phyloP scores from a whole-genome alignment of 2,797 vertebrate species.

The Acanthopagrus latus region DNA sequence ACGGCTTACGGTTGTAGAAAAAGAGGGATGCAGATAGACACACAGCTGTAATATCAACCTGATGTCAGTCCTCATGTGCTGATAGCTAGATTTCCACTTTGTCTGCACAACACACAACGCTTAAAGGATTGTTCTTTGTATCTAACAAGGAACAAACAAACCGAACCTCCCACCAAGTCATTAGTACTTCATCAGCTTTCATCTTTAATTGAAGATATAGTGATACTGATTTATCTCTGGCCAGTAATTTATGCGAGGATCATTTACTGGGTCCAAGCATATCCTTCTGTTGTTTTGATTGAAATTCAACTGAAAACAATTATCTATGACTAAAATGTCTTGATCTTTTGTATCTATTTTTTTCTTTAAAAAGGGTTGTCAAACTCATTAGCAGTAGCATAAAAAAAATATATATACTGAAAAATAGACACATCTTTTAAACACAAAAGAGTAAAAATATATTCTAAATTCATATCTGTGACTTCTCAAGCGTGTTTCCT shows the following conservation, averaged over 20 bases:
- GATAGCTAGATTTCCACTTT: not conserved
- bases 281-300: not conserved
- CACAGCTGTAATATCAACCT: not conserved
- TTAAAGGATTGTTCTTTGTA: not conserved
- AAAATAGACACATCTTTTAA: not conserved
- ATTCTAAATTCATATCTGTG: not conserved
- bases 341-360: not conserved
- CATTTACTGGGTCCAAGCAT: not conserved
- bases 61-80: not conserved
- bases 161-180: not conserved
- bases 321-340: not conserved
- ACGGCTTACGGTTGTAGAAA: not conserved
- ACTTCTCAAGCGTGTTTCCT: slow-evolving; percentile 5
- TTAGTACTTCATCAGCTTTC: not conserved
- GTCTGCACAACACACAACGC: not conserved
- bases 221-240: not conserved
- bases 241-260: not conserved
- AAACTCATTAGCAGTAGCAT: not conserved
- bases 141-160: not conserved
- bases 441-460: not conserved
- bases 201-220: slow-evolving; percentile 5
- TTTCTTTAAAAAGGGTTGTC: not conserved
- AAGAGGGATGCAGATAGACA: not conserved
- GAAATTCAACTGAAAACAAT: not conserved
- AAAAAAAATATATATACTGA: not conserved